phyloP scores from a whole-genome alignment of 2,113 vertebrate genomes.

The Monopterus albus region DNA sequence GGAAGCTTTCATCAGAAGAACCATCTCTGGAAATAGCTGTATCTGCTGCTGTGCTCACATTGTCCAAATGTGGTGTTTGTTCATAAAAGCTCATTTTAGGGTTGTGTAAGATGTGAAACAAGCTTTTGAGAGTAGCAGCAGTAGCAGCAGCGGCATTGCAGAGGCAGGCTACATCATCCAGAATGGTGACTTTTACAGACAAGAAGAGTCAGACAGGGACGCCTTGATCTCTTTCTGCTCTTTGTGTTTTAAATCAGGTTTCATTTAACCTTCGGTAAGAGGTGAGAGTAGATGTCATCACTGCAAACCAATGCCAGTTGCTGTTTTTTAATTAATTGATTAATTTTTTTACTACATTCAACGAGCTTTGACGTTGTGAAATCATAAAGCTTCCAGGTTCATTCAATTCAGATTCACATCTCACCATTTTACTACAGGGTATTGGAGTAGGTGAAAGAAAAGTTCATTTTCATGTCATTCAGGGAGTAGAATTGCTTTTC shows the following conservation, averaged over 20 bases:
- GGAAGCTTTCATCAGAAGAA: constrained; percentile 7
- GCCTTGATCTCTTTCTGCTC: constrained; percentile 22
- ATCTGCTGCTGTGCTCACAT: background rate
- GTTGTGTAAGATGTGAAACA: constrained; percentile 55
- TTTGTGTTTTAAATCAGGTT: constrained; percentile 21
- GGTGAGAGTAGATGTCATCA: constrained; percentile 14
- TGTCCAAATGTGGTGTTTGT: constrained; percentile 15
- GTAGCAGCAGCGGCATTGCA: constrained; percentile 62
- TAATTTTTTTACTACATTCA: constrained; percentile 4
- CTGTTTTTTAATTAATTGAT: background rate
- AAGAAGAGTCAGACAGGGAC: constrained; percentile 36
- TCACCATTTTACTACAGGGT: background rate
- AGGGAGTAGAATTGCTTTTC: too few relatives aligned
- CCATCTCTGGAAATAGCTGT: background rate
- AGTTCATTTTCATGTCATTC: too few relatives aligned
- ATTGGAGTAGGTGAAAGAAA: too few relatives aligned
- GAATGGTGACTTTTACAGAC: constrained; percentile 26
- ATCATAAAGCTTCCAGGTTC: too few relatives aligned
- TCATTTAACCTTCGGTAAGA: background rate
- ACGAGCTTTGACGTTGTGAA: background rate
- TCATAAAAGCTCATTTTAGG: constrained; percentile 7
- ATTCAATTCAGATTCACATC: too few relatives aligned
- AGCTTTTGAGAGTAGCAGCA: constrained; percentile 34
- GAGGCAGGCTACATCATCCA: constrained; percentile 53
- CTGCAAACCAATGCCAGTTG: background rate